Conservation (phyloP, 2,113 vertebrate species). For the Astur gentilis region DNA sequence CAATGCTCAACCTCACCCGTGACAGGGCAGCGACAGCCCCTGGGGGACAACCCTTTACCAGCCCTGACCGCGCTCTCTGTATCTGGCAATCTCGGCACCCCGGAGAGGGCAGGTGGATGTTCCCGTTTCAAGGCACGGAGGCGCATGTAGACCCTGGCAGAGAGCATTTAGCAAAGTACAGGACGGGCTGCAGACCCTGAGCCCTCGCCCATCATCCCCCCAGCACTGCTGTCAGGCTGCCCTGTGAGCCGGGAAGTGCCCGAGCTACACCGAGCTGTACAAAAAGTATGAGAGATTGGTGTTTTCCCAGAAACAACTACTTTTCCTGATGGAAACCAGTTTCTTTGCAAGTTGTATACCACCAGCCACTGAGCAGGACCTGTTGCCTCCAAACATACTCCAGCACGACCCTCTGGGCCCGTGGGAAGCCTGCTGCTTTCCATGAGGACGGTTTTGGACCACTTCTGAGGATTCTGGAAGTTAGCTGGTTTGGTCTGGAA, state of each 20-base stretch:
- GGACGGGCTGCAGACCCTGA: not conserved
- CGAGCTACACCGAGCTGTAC: rapidly evolving
- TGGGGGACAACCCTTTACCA: not conserved
- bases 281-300: rapidly evolving
- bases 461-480: not conserved
- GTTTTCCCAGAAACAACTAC: not conserved
- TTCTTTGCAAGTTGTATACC: not conserved
- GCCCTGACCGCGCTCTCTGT: rapidly evolving
- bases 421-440: not conserved
- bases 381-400: not conserved
- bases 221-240: not conserved
- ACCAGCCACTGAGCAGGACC: not conserved
- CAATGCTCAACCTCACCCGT: not conserved
- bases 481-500: not conserved
- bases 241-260: rapidly evolving
- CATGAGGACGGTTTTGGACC: not conserved
- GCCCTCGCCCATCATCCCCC: rapidly evolving
- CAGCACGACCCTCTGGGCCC: not conserved
- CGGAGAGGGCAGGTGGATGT: rapidly evolving
- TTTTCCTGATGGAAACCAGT: not conserved
- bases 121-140: rapidly evolving
- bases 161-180: not conserved
- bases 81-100: not conserved
- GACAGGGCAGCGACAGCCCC: not conserved
- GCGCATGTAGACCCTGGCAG: rapidly evolving